Percentiles rank a stretch among this genome's conserved stretches.
phyloP scores from a whole-genome alignment of 1,140 invertebrate species.

The Trachelipus rathkii region DNA sequence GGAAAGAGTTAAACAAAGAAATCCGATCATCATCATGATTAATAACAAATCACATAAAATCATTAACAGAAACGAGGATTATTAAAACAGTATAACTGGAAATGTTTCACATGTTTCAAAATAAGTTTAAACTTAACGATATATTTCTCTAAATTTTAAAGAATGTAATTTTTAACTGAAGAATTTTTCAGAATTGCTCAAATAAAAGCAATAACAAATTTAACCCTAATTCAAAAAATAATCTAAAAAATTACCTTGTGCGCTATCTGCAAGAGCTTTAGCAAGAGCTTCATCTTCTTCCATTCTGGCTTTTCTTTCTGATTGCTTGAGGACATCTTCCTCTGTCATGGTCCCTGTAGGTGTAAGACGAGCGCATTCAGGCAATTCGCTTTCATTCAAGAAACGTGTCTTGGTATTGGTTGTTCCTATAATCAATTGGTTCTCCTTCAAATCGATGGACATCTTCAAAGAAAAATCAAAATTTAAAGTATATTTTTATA shows the following conservation, averaged over 20 bases:
- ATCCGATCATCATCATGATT: too few relatives aligned
- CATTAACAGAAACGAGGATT: too few relatives aligned
- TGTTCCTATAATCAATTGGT: constrained; percentile 55
- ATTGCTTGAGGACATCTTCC: constrained; percentile 13
- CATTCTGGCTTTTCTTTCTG: constrained; percentile 47
- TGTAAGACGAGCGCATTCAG: constrained; percentile 46
- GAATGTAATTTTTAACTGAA: too few relatives aligned
- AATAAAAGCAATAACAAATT: too few relatives aligned
- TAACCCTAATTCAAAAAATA: too few relatives aligned
- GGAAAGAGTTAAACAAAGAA: too few relatives aligned
- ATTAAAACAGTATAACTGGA: too few relatives aligned
- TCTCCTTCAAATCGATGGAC: constrained; percentile 55
- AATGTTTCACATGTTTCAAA: too few relatives aligned
- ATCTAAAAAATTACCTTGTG: constrained; percentile 46
- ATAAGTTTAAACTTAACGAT: too few relatives aligned
- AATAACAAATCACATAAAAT: too few relatives aligned
- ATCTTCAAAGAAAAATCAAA: constrained; percentile 49
- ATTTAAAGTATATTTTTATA: neutral
- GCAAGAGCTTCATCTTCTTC: constrained; percentile 62
- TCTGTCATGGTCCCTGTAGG: constrained; percentile 5
- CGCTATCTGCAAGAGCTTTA: constrained; percentile 60
- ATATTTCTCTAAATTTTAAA: too few relatives aligned
- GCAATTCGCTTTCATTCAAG: constrained; percentile 55
- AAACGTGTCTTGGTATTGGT: constrained; percentile 56
- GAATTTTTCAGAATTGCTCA: too few relatives aligned